These are phyloP conservation scores for Sylvilagus floridanus DNA, from an alignment of 2,797 vertebrate genomes.

Conservation along the genomic window DNA sequence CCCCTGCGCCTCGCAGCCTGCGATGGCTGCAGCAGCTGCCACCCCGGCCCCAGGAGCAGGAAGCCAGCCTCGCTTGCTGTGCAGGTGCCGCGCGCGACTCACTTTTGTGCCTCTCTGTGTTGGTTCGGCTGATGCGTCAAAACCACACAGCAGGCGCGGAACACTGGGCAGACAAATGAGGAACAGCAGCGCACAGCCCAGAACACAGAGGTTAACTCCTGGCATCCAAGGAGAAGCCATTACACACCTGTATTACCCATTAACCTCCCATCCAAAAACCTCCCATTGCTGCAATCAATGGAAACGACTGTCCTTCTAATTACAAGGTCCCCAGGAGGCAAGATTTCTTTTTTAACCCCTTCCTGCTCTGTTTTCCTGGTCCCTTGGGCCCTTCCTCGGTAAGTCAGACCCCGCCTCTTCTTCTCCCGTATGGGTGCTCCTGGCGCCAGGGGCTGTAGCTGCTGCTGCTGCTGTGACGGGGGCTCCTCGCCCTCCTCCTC, in stretches of 20 bases:
- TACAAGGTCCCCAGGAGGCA: not conserved
- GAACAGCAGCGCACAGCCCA: not conserved
- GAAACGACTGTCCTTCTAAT: slow-evolving; percentile 60
- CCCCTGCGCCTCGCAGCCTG: not conserved
- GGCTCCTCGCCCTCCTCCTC: not conserved
- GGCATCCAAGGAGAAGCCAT: slow-evolving; percentile 56
- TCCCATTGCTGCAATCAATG: slow-evolving; percentile 56
- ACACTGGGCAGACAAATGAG: not conserved
- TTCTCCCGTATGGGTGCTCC: not conserved
- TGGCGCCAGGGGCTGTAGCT: not conserved
- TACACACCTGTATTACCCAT: slow-evolving; percentile 66
- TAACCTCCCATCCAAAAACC: slow-evolving; percentile 71
- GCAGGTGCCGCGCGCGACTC: accelerated
- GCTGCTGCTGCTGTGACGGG: not conserved
- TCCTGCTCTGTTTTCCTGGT: not conserved
- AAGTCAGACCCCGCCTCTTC: not conserved
- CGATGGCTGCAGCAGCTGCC: not conserved
- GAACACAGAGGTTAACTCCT: slow-evolving; percentile 61
- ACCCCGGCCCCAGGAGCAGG: not conserved
- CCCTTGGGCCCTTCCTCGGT: not conserved
- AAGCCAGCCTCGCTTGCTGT: not conserved
- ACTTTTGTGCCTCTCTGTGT: not conserved
- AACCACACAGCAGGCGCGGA: not conserved
- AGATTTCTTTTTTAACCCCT: not conserved
- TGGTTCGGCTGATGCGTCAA: not conserved